These are phyloP conservation scores for Scylla paramamosain DNA, from an alignment of 1,140 invertebrate species.

Conservation along the genomic window DNA sequence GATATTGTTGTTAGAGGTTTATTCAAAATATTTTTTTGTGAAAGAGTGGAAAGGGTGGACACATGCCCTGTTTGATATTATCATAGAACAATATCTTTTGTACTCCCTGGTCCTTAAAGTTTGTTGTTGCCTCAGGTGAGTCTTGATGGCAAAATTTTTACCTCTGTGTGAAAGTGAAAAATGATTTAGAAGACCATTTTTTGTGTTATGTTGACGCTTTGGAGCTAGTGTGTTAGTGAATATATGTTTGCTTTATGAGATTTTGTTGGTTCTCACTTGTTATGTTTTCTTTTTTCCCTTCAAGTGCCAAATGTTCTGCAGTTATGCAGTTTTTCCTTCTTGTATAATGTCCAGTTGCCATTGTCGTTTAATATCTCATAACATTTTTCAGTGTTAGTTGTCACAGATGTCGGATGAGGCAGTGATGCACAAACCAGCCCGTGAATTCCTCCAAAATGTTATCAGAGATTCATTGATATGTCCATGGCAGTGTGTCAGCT, in stretches of 20 bases:
- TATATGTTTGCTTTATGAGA: constrained; percentile 24
- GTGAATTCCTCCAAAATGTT: background rate
- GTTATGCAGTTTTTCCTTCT: constrained; percentile 13
- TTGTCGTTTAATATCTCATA: background rate
- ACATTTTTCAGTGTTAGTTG: background rate
- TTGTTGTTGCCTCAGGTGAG: background rate
- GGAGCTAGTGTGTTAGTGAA: constrained; percentile 28
- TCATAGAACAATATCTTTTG: constrained; percentile 46
- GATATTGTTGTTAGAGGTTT: constrained; percentile 57
- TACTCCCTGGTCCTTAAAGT: constrained; percentile 12
- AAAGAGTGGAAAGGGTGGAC: background rate
- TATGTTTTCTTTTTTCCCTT: constrained; percentile 22
- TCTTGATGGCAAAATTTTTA: background rate
- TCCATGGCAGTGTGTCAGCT: background rate
- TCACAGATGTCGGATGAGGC: background rate
- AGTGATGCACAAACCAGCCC: background rate
- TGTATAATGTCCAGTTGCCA: constrained; percentile 8
- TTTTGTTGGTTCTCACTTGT: background rate
- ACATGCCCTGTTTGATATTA: constrained; percentile 57
- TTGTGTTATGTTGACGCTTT: background rate
- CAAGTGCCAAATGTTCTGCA: constrained; percentile 67
- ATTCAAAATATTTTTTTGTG: background rate
- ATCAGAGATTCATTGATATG: background rate
- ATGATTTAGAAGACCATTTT: background rate
- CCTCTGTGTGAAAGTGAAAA: background rate